phyloP scores from a whole-genome alignment of 1,140 invertebrate species.

The Zaprionus inermis region DNA sequence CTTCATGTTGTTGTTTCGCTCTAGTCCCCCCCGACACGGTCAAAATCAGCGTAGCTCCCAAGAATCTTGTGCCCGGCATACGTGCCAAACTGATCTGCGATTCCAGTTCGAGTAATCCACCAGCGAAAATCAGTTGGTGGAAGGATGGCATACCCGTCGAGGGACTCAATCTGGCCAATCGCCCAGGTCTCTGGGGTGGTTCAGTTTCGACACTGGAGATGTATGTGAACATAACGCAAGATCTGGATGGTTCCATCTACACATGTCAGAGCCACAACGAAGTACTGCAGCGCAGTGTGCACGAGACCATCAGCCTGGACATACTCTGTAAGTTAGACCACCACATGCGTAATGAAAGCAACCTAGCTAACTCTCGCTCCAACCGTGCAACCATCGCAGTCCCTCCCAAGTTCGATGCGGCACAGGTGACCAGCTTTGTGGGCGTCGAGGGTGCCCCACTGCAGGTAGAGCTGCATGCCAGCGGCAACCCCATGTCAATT shows the following conservation, averaged over 20 bases:
- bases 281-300: constrained; percentile 91
- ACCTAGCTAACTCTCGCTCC: not conserved
- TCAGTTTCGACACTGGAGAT: constrained; percentile 92
- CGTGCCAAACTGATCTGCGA: constrained; percentile 93
- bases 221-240: constrained; percentile 92
- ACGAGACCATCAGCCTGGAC: constrained; percentile 94
- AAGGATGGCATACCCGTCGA: constrained; percentile 92
- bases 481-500: constrained; percentile 93
- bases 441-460: constrained; percentile 94
- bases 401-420: constrained; percentile 89
- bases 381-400: constrained; percentile 85
- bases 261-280: constrained; percentile 96
- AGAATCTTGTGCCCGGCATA: constrained; percentile 90
- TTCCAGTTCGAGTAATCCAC: constrained; percentile 95
- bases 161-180: constrained; percentile 88
- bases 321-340: constrained; percentile 93
- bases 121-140: constrained; percentile 96
- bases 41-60: constrained; percentile 91
- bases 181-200: constrained; percentile 92
- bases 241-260: constrained; percentile 94
- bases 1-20: not conserved
- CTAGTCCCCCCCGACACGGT: constrained; percentile 94
- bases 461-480: constrained; percentile 91
- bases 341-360: not conserved
- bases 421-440: constrained; percentile 86